These are phyloP conservation scores for Philhelius pedissequus DNA, from an alignment of 2,888 invertebrate genomes.

Conservation along the genomic window DNA sequence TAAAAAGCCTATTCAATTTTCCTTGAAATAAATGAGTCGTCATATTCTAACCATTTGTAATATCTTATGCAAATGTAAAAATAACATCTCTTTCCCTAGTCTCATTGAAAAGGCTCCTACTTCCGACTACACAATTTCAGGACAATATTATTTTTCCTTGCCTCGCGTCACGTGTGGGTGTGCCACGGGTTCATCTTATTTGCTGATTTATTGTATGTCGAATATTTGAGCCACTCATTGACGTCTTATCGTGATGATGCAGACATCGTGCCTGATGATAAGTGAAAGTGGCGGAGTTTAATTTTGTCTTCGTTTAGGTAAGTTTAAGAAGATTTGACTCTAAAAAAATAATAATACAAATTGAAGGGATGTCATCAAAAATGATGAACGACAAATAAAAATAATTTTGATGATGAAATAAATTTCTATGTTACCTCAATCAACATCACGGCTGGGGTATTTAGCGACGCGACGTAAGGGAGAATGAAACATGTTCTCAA, in stretches of 20 bases:
- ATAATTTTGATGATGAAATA: background rate
- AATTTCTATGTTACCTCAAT: background rate
- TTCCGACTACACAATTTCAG: background rate
- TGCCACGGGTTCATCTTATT: conserved; percentile 9
- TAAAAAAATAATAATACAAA: background rate
- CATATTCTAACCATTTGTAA: conserved; percentile 21
- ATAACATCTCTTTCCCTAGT: background rate
- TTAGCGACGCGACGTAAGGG: too few species aligned
- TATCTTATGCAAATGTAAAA: conserved; percentile 31
- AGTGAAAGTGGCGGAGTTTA: conserved; percentile 22
- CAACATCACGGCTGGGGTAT: background rate
- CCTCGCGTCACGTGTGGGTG: background rate
- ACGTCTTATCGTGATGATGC: conserved; percentile 46
- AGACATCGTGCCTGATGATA: conserved; percentile 42
- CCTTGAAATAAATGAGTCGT: background rate
- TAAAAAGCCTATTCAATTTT: background rate
- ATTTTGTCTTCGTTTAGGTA: conserved; percentile 5
- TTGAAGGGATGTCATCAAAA: background rate
- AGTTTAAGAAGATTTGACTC: background rate
- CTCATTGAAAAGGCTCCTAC: background rate
- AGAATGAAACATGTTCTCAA: background rate
- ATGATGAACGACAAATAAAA: conserved; percentile 11
- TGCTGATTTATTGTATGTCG: conserved; percentile 23
- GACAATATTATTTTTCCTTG: background rate
- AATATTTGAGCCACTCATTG: conserved; percentile 49